phyloP scores from a whole-genome alignment of 2,113 vertebrate genomes.

The Phoxinus phoxinus region DNA sequence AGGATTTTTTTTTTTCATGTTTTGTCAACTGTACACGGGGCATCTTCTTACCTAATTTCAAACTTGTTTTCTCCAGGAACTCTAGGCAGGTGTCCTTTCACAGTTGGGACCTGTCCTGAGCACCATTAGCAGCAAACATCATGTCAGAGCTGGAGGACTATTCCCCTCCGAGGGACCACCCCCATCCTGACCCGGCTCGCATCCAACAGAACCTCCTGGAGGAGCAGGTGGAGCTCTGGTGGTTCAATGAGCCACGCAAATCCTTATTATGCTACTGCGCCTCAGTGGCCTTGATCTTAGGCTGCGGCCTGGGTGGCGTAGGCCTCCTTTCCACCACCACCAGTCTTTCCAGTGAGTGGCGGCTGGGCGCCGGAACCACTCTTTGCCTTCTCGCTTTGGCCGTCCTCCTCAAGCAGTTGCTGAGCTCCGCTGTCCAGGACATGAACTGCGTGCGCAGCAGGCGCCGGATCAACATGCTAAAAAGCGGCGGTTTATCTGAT shows the following conservation, averaged over 20 bases:
- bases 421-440: slow-evolving; percentile 97
- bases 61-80: neutral
- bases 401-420: slow-evolving; percentile 92
- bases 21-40: neutral
- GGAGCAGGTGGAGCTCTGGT: slow-evolving; percentile 97
- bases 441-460: slow-evolving; percentile 95
- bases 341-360: slow-evolving; percentile 94
- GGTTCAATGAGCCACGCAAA: slow-evolving; percentile 91
- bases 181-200: slow-evolving; percentile 65
- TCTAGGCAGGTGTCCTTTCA: neutral
- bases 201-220: slow-evolving; percentile 88
- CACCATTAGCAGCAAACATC: slow-evolving; percentile 42
- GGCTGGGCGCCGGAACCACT: slow-evolving; percentile 85
- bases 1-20: neutral
- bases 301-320: slow-evolving; percentile 89
- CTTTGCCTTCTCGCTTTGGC: slow-evolving; percentile 92
- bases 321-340: slow-evolving; percentile 92
- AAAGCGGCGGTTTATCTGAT: slow-evolving; percentile 90
- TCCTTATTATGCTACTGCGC: slow-evolving; percentile 88
- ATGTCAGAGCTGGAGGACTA: slow-evolving; percentile 85
- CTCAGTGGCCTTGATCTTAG: slow-evolving; percentile 87
- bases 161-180: slow-evolving; percentile 66
- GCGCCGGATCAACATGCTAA: slow-evolving; percentile 86
- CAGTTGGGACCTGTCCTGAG: neutral
- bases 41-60: slow-evolving; percentile 1